Conservation (phyloP, 1,140 invertebrate genomes). For the Aphelinus atriplicis region DNA sequence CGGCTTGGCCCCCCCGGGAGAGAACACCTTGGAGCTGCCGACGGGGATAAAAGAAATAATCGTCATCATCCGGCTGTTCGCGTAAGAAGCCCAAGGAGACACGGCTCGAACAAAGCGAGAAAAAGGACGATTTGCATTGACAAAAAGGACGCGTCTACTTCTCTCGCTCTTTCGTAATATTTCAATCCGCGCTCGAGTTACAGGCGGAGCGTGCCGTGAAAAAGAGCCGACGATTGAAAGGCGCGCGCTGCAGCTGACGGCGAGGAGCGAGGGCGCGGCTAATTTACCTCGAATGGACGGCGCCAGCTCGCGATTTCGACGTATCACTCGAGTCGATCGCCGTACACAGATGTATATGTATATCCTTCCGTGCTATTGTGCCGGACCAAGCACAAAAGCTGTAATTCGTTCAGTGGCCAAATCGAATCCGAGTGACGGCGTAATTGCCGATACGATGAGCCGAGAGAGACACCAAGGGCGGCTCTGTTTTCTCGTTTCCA, state of each 20-base stretch:
- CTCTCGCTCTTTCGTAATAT: neutral
- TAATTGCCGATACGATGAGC: slow-evolving; percentile 10
- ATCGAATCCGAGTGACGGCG: neutral
- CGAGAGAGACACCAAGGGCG: neutral
- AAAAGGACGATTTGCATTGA: neutral
- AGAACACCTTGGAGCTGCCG: too few species aligned
- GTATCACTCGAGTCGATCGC: slow-evolving; percentile 9
- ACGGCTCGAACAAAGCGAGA: neutral
- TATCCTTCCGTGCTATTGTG: too few species aligned
- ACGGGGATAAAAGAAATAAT: too few species aligned
- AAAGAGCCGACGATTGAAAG: too few species aligned
- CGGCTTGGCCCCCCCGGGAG: too few species aligned
- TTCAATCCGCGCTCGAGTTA: slow-evolving; percentile 10
- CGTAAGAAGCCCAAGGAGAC: neutral
- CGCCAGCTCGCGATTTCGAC: neutral
- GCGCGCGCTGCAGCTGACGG: too few species aligned
- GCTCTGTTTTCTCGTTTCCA: neutral
- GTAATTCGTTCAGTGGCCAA: neutral
- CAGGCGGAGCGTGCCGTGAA: neutral
- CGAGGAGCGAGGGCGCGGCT: slow-evolving; percentile 10
- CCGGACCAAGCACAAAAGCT: neutral
- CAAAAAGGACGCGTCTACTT: too few species aligned
- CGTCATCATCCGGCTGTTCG: too few species aligned
- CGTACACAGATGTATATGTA: too few species aligned
- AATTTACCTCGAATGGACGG: slow-evolving; percentile 20